Percentiles rank a stretch among this genome's conserved stretches.
These are phyloP conservation scores for Meda fulgida DNA, from an alignment of 2,797 vertebrate genomes.

Conservation along the genomic window DNA sequence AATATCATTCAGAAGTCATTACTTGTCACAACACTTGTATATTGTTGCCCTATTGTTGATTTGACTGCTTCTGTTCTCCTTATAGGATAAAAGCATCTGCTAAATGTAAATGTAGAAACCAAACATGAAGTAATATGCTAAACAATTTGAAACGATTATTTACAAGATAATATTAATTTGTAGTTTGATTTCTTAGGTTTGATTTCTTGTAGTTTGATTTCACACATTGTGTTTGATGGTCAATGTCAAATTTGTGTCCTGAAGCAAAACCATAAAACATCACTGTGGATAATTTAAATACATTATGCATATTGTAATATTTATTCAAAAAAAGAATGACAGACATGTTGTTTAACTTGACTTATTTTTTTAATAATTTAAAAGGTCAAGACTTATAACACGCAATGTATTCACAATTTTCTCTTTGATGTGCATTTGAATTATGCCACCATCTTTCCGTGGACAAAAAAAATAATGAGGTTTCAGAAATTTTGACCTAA, in stretches of 20 bases:
- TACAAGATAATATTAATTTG: background rate
- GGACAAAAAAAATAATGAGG: conserved; percentile 5
- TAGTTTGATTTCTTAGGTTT: background rate
- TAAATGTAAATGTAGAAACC: background rate
- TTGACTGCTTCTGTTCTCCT: background rate
- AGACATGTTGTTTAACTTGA: background rate
- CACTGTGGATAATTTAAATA: background rate
- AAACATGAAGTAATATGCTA: no score
- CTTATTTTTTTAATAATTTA: background rate
- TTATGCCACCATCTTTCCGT: no score
- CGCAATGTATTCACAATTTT: background rate
- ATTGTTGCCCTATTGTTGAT: background rate
- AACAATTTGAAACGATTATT: no score
- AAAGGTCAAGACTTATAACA: background rate
- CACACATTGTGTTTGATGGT: background rate
- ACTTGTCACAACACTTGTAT: background rate
- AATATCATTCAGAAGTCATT: background rate
- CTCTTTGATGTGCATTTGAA: conserved; percentile 13
- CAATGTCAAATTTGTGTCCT: background rate
- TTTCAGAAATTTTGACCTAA: conserved; percentile 32
- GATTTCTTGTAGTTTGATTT: background rate
- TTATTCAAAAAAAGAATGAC: background rate
- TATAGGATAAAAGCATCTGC: background rate
- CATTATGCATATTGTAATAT: background rate
- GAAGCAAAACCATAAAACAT: conserved; percentile 1